Evolutionary conservation across 2,113 vertebrate genomes (phyloP).

Genomic region (Macroglossus sobrinus): DNA sequence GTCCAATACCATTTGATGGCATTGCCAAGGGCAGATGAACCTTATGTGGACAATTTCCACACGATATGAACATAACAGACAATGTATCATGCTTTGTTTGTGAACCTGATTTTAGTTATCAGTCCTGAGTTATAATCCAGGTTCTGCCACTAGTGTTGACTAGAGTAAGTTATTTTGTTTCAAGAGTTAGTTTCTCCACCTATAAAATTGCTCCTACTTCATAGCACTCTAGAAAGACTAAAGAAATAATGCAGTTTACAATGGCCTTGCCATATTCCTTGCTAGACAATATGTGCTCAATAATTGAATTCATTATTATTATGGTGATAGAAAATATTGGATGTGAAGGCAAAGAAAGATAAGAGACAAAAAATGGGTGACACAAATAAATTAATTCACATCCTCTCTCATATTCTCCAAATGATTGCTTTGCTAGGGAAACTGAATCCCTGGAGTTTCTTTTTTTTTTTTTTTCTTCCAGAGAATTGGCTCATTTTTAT

Average conservation of each 20-base stretch:
- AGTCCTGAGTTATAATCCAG: not conserved
- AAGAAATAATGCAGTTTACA: not conserved
- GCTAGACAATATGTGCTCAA: not conserved
- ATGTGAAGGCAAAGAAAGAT: not conserved
- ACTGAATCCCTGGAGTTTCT: conserved; percentile 29
- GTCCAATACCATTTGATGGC: not conserved
- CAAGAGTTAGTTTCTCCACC: not conserved
- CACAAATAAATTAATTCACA: conserved; percentile 38
- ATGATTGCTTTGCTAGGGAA: not conserved
- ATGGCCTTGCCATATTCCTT: not conserved
- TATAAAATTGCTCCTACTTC: not conserved
- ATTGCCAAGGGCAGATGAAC: not conserved
- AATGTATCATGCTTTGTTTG: not conserved
- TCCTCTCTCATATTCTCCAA: not conserved
- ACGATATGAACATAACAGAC: not conserved
- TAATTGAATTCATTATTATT: not conserved
- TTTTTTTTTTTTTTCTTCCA: not conserved
- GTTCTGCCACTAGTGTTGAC: not conserved
- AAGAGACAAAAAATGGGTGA: not conserved
- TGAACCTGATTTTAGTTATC: not conserved
- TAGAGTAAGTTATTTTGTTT: not conserved
- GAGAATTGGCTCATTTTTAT: conserved; percentile 44
- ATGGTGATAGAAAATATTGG: not conserved
- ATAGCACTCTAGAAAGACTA: not conserved
- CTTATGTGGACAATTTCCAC: not conserved